phyloP scores from a whole-genome alignment of 2,888 invertebrate species.

The Hecatera dysodea region DNA sequence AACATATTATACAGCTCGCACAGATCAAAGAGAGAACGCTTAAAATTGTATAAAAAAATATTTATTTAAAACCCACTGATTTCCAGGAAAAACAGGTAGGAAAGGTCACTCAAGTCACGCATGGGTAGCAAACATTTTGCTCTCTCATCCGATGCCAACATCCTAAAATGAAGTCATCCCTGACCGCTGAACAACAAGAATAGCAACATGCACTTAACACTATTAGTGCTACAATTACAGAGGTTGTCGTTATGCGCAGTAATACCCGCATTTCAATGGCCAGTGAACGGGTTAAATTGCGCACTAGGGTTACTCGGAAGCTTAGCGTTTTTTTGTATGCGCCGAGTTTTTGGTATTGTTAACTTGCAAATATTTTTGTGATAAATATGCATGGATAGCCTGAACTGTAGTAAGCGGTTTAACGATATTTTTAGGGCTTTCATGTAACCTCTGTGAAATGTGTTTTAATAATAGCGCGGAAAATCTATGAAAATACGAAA shows the following conservation, averaged over 20 bases:
- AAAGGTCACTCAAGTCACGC: not conserved
- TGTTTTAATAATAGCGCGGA: too few relatives aligned
- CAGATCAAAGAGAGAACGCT: too few relatives aligned
- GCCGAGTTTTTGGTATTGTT: not conserved
- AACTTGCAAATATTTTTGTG: slow-evolving; percentile 9
- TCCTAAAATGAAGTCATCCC: slow-evolving; percentile 19
- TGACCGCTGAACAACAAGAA: slow-evolving; percentile 16
- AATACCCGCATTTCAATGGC: slow-evolving; percentile 52
- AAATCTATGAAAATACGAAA: too few relatives aligned
- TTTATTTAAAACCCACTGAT: not conserved
- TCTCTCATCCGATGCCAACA: not conserved
- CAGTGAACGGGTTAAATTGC: slow-evolving; percentile 49
- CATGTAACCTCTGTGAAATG: not conserved
- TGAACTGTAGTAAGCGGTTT: not conserved
- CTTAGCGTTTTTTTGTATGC: not conserved
- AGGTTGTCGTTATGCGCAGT: slow-evolving; percentile 30
- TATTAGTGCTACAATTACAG: slow-evolving; percentile 39
- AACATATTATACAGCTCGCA: too few relatives aligned
- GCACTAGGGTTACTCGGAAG: slow-evolving; percentile 37
- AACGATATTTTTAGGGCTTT: not conserved
- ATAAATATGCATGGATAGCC: not conserved
- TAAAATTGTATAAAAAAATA: not conserved
- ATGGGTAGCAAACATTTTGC: not conserved
- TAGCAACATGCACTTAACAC: slow-evolving; percentile 34
- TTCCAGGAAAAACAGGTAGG: not conserved